A percentile compares a stretch with the other conserved stretches of the same genome.
phyloP scores from a whole-genome alignment of 1,140 invertebrate species.

The Drosophila nigrodunni region DNA sequence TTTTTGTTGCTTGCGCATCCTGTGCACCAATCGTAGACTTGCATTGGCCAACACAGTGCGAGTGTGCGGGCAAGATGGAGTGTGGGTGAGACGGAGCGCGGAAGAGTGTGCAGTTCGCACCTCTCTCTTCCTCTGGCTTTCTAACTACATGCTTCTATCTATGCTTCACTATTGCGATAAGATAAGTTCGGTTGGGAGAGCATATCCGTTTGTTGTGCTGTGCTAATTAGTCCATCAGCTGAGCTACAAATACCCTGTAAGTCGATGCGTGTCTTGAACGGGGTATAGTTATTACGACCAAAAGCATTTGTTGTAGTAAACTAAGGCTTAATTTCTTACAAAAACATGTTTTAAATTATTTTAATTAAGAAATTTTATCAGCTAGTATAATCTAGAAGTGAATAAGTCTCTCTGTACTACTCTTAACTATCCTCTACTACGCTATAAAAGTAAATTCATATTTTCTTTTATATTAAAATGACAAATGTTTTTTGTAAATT shows the following conservation, averaged over 20 bases:
- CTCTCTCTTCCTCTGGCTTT: background rate
- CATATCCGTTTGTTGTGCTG: constrained; percentile 2
- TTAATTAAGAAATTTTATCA: no score
- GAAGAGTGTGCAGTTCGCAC: background rate
- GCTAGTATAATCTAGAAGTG: no score
- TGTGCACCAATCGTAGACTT: constrained; percentile 32
- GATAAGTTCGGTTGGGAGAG: constrained; percentile 29
- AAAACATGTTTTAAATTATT: no score
- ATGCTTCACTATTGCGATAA: constrained; percentile 34
- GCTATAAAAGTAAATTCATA: no score
- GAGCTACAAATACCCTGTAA: background rate
- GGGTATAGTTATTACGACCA: background rate
- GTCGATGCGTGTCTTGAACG: background rate
- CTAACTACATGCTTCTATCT: constrained; percentile 7
- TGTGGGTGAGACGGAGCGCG: background rate
- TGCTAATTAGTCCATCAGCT: constrained; percentile 24
- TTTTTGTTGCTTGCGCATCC: constrained; percentile 20
- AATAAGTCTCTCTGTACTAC: no score
- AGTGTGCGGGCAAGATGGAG: no score
- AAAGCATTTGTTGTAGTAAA: no score
- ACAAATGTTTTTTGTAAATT: no score
- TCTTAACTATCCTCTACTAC: no score
- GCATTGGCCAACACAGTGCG: constrained; percentile 1
- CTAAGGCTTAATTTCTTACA: no score
- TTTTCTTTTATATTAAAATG: no score